phyloP scores from a whole-genome alignment of 2,888 invertebrate species.

The Rhingia campestris region DNA sequence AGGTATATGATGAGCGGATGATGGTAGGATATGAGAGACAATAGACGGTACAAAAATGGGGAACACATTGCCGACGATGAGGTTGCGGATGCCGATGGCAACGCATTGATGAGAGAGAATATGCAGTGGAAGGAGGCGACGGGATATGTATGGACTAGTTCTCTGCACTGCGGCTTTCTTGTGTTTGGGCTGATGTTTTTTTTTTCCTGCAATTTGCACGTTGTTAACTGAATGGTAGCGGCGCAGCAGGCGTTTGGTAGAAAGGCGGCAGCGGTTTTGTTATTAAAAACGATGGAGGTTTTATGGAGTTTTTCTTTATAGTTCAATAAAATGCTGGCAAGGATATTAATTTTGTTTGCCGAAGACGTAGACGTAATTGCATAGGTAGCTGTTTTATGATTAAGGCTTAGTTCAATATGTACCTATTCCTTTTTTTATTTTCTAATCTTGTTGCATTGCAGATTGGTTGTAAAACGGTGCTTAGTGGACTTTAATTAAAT shows the following conservation, averaged over 20 bases:
- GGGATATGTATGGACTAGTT: slow-evolving; percentile 37
- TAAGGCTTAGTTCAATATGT: neutral
- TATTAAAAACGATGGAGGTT: slow-evolving; percentile 48
- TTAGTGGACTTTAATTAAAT: neutral
- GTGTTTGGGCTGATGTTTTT: neutral
- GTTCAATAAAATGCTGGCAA: slow-evolving; percentile 47
- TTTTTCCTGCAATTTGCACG: slow-evolving; percentile 65
- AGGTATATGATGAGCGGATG: slow-evolving; percentile 3
- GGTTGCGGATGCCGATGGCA: slow-evolving; percentile 53
- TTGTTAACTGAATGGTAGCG: slow-evolving; percentile 60
- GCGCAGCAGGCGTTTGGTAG: slow-evolving; percentile 4
- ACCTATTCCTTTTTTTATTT: neutral
- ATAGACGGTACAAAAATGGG: slow-evolving; percentile 44
- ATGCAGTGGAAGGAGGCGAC: slow-evolving; percentile 11
- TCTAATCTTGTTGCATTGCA: neutral
- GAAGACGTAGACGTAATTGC: slow-evolving; percentile 7
- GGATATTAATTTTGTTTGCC: slow-evolving; percentile 42
- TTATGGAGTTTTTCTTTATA: slow-evolving; percentile 60
- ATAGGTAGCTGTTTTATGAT: slow-evolving; percentile 30
- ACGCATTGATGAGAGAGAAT: slow-evolving; percentile 51
- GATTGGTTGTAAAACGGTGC: slow-evolving; percentile 6
- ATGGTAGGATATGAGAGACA: slow-evolving; percentile 38
- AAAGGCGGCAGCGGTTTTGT: slow-evolving; percentile 30
- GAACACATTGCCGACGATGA: slow-evolving; percentile 55
- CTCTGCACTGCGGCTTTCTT: slow-evolving; percentile 13